A percentile compares a stretch with the other conserved stretches of the same genome.
Evolutionary conservation across 2,113 vertebrate species (phyloP).

Genomic region (Bolborhynchus lineola): DNA sequence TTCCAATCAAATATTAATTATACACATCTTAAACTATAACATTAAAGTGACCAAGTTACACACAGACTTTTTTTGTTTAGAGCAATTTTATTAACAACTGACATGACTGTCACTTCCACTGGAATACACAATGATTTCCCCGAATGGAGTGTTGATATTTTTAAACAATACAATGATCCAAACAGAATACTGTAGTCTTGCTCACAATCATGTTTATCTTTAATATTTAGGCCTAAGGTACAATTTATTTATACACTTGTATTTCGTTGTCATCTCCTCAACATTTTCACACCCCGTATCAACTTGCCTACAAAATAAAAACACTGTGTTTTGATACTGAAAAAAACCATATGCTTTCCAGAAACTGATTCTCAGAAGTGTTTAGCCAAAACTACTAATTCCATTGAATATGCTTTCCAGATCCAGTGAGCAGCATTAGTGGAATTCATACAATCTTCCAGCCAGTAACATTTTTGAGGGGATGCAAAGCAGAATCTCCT

Average conservation of each 20-base stretch:
- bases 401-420: neutral
- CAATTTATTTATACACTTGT: neutral
- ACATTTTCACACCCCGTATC: neutral
- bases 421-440: neutral
- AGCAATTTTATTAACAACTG: neutral
- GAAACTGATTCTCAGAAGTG: neutral
- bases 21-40: neutral
- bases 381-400: neutral
- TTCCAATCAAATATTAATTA: neutral
- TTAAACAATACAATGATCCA: neutral
- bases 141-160: neutral
- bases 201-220: neutral
- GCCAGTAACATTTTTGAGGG: neutral
- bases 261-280: conserved; percentile 35
- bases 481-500: neutral
- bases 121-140: neutral
- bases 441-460: neutral
- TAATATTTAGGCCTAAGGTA: neutral
- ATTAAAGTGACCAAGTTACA: neutral
- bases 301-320: conserved; percentile 27
- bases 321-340: neutral
- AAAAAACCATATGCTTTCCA: neutral
- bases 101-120: neutral
- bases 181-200: neutral
- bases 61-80: neutral